Percentiles rank a stretch among this genome's conserved stretches.
These are phyloP conservation scores for Acleris holmiana DNA, from an alignment of 2,888 invertebrate species.

Conservation along the genomic window DNA sequence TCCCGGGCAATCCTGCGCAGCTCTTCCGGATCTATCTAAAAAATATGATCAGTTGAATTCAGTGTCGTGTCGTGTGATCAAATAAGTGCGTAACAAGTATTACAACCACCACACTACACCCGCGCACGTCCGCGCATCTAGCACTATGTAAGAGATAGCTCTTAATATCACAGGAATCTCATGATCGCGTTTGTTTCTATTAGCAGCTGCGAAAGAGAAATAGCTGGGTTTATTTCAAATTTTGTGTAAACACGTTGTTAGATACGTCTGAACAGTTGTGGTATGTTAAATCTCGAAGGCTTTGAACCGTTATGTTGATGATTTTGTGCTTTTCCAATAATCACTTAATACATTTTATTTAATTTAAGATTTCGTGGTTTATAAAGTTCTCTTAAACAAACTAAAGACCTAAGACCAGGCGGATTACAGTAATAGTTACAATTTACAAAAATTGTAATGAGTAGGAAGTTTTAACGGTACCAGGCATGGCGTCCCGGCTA, in stretches of 20 bases:
- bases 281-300: neutral
- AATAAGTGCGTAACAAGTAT: slow-evolving; percentile 62
- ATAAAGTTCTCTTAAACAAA: too few species aligned
- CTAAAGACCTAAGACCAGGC: too few species aligned
- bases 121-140: slow-evolving; percentile 50
- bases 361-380: too few species aligned
- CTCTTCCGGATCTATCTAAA: slow-evolving; percentile 41
- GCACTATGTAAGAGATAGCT: slow-evolving; percentile 50
- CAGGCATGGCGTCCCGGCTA: too few species aligned
- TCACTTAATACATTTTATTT: too few species aligned
- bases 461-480: too few species aligned
- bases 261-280: slow-evolving; percentile 34
- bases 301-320: too few species aligned
- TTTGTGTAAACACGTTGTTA: slow-evolving; percentile 29
- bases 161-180: slow-evolving; percentile 21
- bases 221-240: slow-evolving; percentile 36
- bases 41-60: slow-evolving; percentile 58
- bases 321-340: too few species aligned
- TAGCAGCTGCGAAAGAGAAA: slow-evolving; percentile 26
- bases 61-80: slow-evolving; percentile 59
- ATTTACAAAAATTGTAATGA: too few species aligned
- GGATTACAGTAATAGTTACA: too few species aligned
- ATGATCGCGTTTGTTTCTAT: slow-evolving; percentile 23
- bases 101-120: slow-evolving; percentile 45
- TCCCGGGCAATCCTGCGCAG: slow-evolving; percentile 42